Percentiles rank a stretch among this genome's conserved stretches.
Evolutionary conservation across 2,797 vertebrate species (phyloP).

Genomic region (Sebastes iracundus): DNA sequence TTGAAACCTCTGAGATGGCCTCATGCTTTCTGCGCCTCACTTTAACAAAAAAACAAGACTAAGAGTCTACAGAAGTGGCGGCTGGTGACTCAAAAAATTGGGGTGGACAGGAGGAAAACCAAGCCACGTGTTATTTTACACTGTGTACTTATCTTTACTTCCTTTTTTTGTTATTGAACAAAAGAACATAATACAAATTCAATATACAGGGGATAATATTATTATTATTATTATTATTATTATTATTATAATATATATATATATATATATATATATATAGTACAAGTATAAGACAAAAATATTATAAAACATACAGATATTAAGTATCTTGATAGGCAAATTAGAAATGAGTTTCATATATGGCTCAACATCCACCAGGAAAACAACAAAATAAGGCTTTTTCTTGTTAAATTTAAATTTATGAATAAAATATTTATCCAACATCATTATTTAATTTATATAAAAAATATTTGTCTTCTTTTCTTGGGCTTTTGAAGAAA

Average conservation of each 20-base stretch:
- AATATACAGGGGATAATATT: not conserved
- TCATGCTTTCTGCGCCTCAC: not conserved
- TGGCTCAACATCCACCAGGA: not conserved
- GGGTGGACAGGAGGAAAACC: no score
- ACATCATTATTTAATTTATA: no score
- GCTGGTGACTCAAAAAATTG: not conserved
- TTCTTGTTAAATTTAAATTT: no score
- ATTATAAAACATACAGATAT: not conserved
- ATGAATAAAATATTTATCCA: no score
- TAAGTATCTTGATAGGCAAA: not conserved
- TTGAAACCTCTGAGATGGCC: slow-evolving; percentile 10
- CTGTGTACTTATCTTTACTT: not conserved
- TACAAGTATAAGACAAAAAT: not conserved
- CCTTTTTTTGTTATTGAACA: not conserved
- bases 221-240: no score
- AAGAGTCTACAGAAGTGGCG: not conserved
- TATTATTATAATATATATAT: no score
- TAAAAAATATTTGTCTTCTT: no score
- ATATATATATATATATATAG: no score
- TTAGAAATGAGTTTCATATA: not conserved
- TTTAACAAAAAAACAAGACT: not conserved
- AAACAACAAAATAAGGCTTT: no score
- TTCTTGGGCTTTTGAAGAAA: no score
- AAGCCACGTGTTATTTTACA: not conserved
- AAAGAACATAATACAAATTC: not conserved